These are phyloP conservation scores for Hydrophis major DNA, from an alignment of 2,797 vertebrate genomes.

Conservation along the genomic window DNA sequence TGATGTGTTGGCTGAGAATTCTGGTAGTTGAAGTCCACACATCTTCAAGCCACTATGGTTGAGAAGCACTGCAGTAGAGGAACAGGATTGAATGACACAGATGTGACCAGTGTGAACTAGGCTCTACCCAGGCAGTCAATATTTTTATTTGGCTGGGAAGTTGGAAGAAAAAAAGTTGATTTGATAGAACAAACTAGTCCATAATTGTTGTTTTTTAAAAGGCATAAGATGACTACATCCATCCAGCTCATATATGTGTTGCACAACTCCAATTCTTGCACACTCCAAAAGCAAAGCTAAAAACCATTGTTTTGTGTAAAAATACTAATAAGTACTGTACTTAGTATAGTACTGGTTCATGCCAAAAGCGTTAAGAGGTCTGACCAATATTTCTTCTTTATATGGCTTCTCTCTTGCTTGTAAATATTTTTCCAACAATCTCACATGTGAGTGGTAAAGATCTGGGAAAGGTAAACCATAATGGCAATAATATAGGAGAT, in stretches of 20 bases:
- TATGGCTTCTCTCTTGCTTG: neutral
- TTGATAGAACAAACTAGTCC: neutral
- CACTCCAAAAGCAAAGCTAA: neutral
- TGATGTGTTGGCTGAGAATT: too few species aligned
- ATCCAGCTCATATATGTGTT: neutral
- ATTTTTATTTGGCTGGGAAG: neutral
- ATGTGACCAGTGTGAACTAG: neutral
- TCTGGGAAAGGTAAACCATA: constrained; percentile 32
- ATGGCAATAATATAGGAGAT: constrained; percentile 1
- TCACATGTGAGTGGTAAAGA: constrained; percentile 47
- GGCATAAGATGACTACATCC: neutral
- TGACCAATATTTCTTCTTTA: neutral
- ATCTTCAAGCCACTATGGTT: too few species aligned
- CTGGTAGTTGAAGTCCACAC: too few species aligned
- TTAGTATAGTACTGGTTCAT: too few species aligned
- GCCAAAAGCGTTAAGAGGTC: accelerated
- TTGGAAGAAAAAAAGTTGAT: neutral
- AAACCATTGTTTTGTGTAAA: neutral
- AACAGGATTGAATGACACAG: neutral
- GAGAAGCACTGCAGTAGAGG: too few species aligned
- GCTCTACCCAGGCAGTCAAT: neutral
- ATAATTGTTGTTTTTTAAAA: neutral
- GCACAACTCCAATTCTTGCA: neutral
- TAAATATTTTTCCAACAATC: constrained; percentile 24
- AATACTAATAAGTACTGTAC: neutral